Base-by-base conservation (phyloP, 2,888 invertebrate genomes). In the Autographa gamma region DNA sequence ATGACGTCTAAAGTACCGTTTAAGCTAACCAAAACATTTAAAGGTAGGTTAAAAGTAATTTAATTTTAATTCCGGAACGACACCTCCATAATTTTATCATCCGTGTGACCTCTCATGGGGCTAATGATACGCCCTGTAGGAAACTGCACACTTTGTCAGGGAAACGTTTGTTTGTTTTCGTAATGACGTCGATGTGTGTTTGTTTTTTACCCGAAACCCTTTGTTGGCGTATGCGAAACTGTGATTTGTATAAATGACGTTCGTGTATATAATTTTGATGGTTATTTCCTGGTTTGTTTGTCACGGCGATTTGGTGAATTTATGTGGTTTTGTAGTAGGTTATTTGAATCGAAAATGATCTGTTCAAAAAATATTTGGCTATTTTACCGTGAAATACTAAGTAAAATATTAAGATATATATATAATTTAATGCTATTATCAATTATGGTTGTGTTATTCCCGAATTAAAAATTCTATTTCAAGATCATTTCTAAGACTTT, bases 101-200 rank as follows among this genome's bases (percentile, higher is more conserved):
- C 71, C 54, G 19, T 6, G 43, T 13, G 38, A 52, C 13, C 59
- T 34, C 54, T 52, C 25, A 43, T 56, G 43, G 48, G 48, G 64
- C 71, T 79, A 84, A 84, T 75, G 80, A 75, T 63, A 66, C 72
- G 64, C 71, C 58, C 74, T 76, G 72, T 61, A 64, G 74, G 74
- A 65, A 77, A 85, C 74, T 77, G 75, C 66, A 74, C 74, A 77
- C 68, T 84, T 76, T 78, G 79, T 83, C 74, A 81, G 66, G 63
- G 70, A 72, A 79, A 61, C 61, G 63, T 67, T 69, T 76, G 77
- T 79, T 85, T 79, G 84, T 74, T 81, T 79, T 69, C 59, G 71
- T 73, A 72, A 73, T 79, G 69, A 70, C 66, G 63, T 60, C 60
- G 64, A 77, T 69, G 71, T 64, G 74, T 70, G 48, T 61, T 63